phyloP scores from a whole-genome alignment of 1,140 invertebrate genomes.

The Rhagoletis pomonella region DNA sequence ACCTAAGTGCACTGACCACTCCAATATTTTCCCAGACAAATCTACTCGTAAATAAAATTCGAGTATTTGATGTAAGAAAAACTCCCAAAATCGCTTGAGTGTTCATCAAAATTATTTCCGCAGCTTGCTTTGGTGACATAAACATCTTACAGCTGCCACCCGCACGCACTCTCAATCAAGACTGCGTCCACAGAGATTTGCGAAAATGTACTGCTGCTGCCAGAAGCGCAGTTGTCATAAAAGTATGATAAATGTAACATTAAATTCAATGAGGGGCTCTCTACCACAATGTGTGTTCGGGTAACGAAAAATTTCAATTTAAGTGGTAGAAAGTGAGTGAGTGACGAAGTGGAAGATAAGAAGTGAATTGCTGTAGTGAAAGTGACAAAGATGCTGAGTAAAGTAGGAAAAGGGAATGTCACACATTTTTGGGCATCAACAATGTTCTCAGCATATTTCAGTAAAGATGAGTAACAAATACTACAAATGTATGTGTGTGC shows the following conservation, averaged over 20 bases:
- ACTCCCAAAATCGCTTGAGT: no score
- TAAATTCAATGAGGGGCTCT: constrained; percentile 26
- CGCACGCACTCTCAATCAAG: not conserved
- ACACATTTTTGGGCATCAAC: not conserved
- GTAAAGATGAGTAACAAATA: not conserved
- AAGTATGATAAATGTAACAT: constrained; percentile 39
- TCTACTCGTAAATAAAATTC: no score
- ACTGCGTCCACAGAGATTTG: not conserved
- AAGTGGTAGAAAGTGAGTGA: not conserved
- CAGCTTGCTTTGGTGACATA: not conserved
- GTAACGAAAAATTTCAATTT: not conserved
- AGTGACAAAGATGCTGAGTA: not conserved
- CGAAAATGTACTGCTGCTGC: constrained; percentile 11
- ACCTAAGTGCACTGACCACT: no score
- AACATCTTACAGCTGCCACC: not conserved
- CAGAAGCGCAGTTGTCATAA: constrained; percentile 16
- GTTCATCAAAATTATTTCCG: not conserved
- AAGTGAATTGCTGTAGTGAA: constrained; percentile 3
- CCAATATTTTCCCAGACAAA: no score
- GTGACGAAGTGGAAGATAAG: not conserved
- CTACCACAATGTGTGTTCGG: not conserved
- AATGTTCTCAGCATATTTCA: not conserved
- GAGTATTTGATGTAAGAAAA: no score
- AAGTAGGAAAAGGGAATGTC: not conserved
- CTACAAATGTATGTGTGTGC: not conserved